Evolutionary conservation across 2,888 invertebrate species (phyloP), one percentile per base, ranked within the genome.

Genomic region (Anodontia alba): DNA sequence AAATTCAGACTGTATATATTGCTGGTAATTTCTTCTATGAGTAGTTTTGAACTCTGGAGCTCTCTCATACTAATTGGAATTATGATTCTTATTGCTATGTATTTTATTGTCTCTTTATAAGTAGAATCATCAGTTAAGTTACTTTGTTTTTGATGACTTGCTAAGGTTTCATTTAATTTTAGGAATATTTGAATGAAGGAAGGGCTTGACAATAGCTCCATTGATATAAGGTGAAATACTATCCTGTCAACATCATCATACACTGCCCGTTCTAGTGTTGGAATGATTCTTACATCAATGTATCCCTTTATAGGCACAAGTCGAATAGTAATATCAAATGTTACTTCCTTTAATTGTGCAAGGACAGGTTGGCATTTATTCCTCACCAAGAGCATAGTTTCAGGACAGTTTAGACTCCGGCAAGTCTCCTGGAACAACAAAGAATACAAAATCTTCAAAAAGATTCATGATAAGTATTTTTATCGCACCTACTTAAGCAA

Each of bases 111-210:
- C 33, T 33, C 33, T 62, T 62, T 62, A 20, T 33, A 62, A 62
- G 17, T 2, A 17, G 62, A 62, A 1, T 33, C 20, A 20, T 23
- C 33, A 1, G 33, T 5, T 3, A 31, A 3, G 12, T 62, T 23
- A 29, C 7, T 8, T 5, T 29, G 57, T 20, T 17, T 20, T n/a
- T 26, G 12, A 20, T 20, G n/a, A 17, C 46, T 46, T 62, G 31
- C 1, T 29, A 57, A 57, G 23, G 57, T n/a, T 3, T 62, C 62
- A 43, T 38, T 46, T 15, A 69, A 42, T 29, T 69, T 69, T 12
- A 69, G 12, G n/a, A 69, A 69, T 38, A 69, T 69, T 42, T 69
- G 43, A 38, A 69, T 26, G n/a, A n/a, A n/a, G n/a, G n/a, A n/a
- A 36, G 23, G 20, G 1, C 12, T 12, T 26, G 5, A 36, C 3